Evolutionary conservation across 92 coral and sea anemone genomes (phyloP), one percentile per base, ranked within the genome.

Genomic region (Blastomussa wellsi): DNA sequence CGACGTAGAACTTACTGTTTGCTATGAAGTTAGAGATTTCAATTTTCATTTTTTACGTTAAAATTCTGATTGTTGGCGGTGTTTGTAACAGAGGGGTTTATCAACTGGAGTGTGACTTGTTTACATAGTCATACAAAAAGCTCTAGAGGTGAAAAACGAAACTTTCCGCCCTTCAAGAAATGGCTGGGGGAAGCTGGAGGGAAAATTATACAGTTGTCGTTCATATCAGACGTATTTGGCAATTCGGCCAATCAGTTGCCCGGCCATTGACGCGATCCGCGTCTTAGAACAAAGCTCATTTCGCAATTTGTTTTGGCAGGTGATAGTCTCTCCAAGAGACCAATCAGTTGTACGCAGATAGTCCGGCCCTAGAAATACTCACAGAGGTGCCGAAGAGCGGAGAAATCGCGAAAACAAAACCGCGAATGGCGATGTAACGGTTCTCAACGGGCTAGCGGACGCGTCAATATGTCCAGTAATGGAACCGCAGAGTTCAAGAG

Each of bases 231-330:
- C 38, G 49, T 44, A 41, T 74, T 74, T 62, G 7, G 33, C 16
- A 74, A 83, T 74, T 59, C 81, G 55, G 48, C 87, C 87, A 83
- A 74, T 83, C 74, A 17, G 29, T 28, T 28, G 60, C 35, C 13
- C 51, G 41, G 17, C 49, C 78, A 82, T 52, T 82, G 65, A 82
- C 44, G 68, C 51, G 28, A 62, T n/a, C 36, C 69, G 47, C 38
- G 49, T 71, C 10, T 82, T 19, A 36, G 28, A 71, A 76, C 86
- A 82, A 71, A 33, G 64, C 31, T 11, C 13, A 71, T 82, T 70
- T 36, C 69, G 78, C 59, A 82, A 82, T 82, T 69, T 82, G 78
- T 52, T 71, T 70, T 70, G 26, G 78, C 86, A 82, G 86, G 86
- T 82, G 86, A 70, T 19, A 69, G 66, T 81, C 41, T 49, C 76